These are phyloP conservation scores for Falco punctatus DNA, from an alignment of 2,113 vertebrate genomes.

Conservation along the genomic window DNA sequence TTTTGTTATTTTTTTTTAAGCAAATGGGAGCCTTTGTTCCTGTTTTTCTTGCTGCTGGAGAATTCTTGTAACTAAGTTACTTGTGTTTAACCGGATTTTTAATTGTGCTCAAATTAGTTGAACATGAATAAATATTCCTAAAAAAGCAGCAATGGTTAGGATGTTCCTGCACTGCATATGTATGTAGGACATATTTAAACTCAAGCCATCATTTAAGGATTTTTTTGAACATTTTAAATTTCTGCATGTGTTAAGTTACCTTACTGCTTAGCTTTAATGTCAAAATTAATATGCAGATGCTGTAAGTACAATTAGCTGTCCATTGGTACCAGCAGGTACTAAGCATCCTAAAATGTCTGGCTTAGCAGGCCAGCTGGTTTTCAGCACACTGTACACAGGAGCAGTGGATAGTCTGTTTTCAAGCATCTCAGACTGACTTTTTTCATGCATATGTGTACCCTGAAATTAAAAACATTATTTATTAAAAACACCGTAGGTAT, in stretches of 20 bases:
- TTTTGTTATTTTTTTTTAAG: neutral
- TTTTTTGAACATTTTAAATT: neutral
- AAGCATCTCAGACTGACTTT: neutral
- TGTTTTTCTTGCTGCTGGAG: neutral
- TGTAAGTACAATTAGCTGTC: neutral
- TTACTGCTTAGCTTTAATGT: neutral
- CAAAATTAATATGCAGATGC: neutral
- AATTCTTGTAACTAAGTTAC: neutral
- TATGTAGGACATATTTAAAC: neutral
- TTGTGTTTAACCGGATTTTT: neutral
- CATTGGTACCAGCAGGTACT: neutral
- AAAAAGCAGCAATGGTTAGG: neutral
- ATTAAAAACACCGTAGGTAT: conserved; percentile 71
- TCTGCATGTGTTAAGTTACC: neutral
- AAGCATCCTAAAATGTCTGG: neutral
- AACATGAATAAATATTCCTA: neutral
- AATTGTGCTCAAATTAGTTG: neutral
- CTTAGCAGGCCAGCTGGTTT: neutral
- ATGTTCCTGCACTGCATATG: neutral
- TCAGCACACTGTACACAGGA: neutral
- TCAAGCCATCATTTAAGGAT: neutral
- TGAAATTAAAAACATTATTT: conserved; percentile 3
- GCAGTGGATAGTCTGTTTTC: neutral
- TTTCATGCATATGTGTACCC: neutral
- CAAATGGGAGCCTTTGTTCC: neutral